Conservation (phyloP, 1,140 invertebrate genomes). For the Octopus sinensis region DNA sequence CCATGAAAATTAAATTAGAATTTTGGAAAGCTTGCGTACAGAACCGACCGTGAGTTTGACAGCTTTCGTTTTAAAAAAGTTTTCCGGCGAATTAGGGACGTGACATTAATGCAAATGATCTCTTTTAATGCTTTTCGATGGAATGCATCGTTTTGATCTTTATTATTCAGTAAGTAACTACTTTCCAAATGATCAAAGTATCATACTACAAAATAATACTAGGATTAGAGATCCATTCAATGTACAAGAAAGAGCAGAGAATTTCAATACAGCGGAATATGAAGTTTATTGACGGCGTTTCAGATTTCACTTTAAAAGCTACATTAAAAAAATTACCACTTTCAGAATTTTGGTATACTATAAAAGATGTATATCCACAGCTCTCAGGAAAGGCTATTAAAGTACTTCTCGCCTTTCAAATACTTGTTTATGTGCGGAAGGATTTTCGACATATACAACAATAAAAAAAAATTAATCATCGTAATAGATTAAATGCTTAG, state of each 20-base stretch:
- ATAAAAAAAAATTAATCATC: not conserved
- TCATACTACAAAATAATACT: not conserved
- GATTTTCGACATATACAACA: not conserved
- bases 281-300: slow-evolving; percentile 4
- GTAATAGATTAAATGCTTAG: slow-evolving; percentile 5
- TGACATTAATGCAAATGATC: slow-evolving; percentile 8
- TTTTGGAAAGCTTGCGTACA: slow-evolving; percentile 2
- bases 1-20: not conserved
- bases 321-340: slow-evolving; percentile 5
- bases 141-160: not conserved
- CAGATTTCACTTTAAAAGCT: slow-evolving; percentile 1
- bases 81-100: not conserved
- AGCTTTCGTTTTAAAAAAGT: not conserved
- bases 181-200: slow-evolving; percentile 8
- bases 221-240: slow-evolving; percentile 5
- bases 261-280: slow-evolving; percentile 6
- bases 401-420: not conserved
- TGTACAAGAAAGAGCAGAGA: not conserved
- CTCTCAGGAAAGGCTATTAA: not conserved
- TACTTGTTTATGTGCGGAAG: not conserved
- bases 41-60: not conserved
- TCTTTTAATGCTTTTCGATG: not conserved
- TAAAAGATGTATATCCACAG: not conserved
- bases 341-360: slow-evolving; percentile 5
- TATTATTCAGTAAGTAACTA: slow-evolving; percentile 3